A percentile compares a stretch with the other conserved stretches of the same genome.
Conservation (phyloP, 2,888 invertebrate genomes). For the Diaperis boleti region DNA sequence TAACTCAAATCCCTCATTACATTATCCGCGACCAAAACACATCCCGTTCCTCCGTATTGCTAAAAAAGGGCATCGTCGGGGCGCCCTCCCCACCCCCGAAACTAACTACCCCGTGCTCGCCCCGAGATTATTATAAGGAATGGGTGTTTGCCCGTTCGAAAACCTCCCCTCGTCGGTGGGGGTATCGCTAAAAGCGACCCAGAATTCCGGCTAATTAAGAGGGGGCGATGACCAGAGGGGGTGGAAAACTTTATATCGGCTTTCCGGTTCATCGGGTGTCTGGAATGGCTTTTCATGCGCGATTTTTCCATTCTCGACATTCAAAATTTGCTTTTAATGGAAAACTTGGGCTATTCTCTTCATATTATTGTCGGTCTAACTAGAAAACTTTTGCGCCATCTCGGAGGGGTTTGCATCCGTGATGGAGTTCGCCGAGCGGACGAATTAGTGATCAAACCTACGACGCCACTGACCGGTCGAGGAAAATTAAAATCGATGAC, state of each 20-base stretch:
- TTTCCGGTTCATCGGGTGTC: conserved; percentile 22
- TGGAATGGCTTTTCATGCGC: conserved; percentile 33
- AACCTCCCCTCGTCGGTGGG: conserved; percentile 57
- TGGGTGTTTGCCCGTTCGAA: conserved; percentile 60
- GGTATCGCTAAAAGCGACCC: conserved; percentile 63
- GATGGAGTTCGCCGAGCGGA: conserved; percentile 9
- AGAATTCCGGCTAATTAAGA: conserved; percentile 13
- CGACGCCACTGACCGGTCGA: no score
- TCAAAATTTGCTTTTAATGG: conserved; percentile 40
- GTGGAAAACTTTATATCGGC: conserved; percentile 24
- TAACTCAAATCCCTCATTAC: conserved; percentile 63
- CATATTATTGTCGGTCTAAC: conserved; percentile 36
- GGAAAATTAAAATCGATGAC: conserved; percentile 35
- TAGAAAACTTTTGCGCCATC: conserved; percentile 34
- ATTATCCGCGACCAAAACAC: conserved; percentile 61
- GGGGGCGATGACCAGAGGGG: conserved; percentile 8
- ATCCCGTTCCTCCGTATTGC: conserved; percentile 58
- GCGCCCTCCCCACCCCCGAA: conserved; percentile 46
- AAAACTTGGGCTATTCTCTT: conserved; percentile 37
- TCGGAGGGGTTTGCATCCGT: conserved; percentile 24
- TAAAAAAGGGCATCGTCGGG: conserved; percentile 56
- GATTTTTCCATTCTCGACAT: conserved; percentile 29
- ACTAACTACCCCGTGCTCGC: conserved; percentile 58
- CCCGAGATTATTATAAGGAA: conserved; percentile 65
- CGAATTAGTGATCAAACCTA: no score